Evolutionary conservation across 1,140 invertebrate genomes (phyloP).

Genomic region (Philopotamus ludificatus): DNA sequence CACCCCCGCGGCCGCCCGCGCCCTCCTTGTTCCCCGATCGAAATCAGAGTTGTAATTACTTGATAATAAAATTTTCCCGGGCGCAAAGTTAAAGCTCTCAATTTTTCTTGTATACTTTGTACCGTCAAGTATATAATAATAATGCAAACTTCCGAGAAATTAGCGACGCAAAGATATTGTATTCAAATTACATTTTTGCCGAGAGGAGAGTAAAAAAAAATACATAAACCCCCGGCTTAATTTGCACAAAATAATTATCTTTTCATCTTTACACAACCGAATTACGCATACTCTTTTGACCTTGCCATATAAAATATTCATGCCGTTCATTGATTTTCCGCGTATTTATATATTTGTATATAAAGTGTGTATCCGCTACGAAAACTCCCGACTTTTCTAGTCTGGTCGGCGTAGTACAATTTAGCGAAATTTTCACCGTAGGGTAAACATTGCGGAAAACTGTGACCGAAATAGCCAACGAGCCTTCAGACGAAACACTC

Average conservation of each 20-base stretch:
- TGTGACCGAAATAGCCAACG: constrained; percentile 25
- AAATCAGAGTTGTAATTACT: constrained; percentile 29
- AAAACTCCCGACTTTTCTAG: no score
- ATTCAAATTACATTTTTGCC: background rate
- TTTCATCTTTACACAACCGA: no score
- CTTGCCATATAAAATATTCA: no score
- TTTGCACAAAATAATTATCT: no score
- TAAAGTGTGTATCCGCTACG: no score
- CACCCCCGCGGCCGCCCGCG: no score
- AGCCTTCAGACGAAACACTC: background rate
- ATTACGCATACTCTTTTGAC: no score
- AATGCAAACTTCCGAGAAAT: background rate
- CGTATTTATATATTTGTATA: no score
- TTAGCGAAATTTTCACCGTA: constrained; percentile 19
- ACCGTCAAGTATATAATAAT: background rate
- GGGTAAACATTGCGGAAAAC: constrained; percentile 24
- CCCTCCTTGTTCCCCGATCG: constrained; percentile 12
- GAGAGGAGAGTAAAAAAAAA: no score
- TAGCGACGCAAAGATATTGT: background rate
- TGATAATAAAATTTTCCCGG: constrained; percentile 24
- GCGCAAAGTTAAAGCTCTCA: constrained; percentile 9
- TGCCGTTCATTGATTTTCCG: no score
- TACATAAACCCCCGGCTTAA: no score
- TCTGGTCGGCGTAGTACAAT: no score
- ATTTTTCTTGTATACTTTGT: constrained; percentile 3